These are phyloP conservation scores for Pseudococcus longispinus DNA, from an alignment of 2,888 invertebrate genomes.

Conservation along the genomic window DNA sequence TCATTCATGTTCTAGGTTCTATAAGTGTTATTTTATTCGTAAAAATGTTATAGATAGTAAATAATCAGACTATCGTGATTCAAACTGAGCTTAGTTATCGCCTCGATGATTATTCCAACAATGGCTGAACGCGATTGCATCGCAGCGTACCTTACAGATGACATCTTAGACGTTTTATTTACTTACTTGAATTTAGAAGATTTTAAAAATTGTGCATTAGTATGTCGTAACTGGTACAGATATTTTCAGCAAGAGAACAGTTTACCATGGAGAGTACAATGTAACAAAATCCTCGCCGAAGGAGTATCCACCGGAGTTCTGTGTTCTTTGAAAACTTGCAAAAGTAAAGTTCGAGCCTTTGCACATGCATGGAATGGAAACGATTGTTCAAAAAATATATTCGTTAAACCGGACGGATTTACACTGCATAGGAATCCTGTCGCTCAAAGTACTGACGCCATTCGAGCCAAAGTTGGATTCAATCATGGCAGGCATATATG, in stretches of 20 bases:
- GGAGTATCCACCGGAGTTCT: slow-evolving; percentile 90
- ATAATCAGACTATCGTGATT: not conserved
- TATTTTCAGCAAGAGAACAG: slow-evolving; percentile 91
- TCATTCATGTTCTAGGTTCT: no score
- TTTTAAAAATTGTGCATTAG: slow-evolving; percentile 85
- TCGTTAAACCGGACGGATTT: slow-evolving; percentile 95
- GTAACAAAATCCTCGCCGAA: slow-evolving; percentile 84
- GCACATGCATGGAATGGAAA: slow-evolving; percentile 96
- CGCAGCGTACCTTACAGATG: slow-evolving; percentile 76
- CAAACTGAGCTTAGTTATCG: not conserved
- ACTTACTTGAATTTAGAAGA: slow-evolving; percentile 88
- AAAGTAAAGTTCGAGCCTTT: slow-evolving; percentile 91
- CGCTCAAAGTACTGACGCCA: slow-evolving; percentile 97
- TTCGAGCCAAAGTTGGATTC: slow-evolving; percentile 88
- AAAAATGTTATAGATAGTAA: not conserved
- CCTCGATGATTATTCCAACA: not conserved
- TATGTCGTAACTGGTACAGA: slow-evolving; percentile 92
- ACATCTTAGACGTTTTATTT: slow-evolving; percentile 88
- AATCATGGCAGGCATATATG: slow-evolving; percentile 92
- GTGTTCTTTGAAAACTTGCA: slow-evolving; percentile 85
- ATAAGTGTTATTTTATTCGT: no score
- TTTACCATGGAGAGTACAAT: slow-evolving; percentile 93
- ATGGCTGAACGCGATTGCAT: slow-evolving; percentile 47
- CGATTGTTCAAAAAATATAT: slow-evolving; percentile 96
- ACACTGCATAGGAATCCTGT: slow-evolving; percentile 98